Base-by-base conservation (phyloP, 2,113 vertebrate genomes). In the Forbesichthys papilliferus region DNA sequence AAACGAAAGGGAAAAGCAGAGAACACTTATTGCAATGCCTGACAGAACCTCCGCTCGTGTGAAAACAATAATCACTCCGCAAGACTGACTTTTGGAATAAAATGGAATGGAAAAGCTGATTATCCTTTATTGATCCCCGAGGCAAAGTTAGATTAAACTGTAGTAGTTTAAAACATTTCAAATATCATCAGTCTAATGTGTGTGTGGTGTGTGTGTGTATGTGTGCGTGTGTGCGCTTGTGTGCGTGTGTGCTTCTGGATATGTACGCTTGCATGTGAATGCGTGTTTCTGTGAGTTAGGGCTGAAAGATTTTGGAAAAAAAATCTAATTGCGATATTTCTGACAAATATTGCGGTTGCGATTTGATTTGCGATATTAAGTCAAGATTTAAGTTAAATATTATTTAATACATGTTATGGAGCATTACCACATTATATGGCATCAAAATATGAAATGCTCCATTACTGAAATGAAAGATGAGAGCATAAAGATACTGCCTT, bases 91-190 rank as follows among this genome's bases (percentile, higher is more conserved):
- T 69, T 64, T 54, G 70, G 75, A 75, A 80, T 54, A 61, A 42
- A 11, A 60, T 36, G 61, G 70, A 73, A 67, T 68, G 63, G 55
- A 86, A 82, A 61, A 66, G 71, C 58, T 8, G 58, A 64, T 68
- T 78, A 78, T 80, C 77, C 69, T 77, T 65, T 85, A 79, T 80
- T 84, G 82, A 85, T 52, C 73, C 86, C 74, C 51, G 54, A 63
- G 86, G 86, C 77, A 14, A 8, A 70, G 16, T 71, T 63, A 75
- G 79, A 83, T 82, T 73, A 76, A 71, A 80, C 49, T 67, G 74
- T 18, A 55, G 71, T 49, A 58, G 64, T 55, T 61, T 63, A n/a
- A 81, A 88, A 57, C 71, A 68, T 78, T 81, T 74, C 11, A 71
- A 73, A 75, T 72, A 68, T 65, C 0, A 27, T 72, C 33, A 49